Percentiles rank a stretch among this genome's conserved stretches.
Evolutionary conservation across 2,888 invertebrate genomes (phyloP).

Genomic region (Phalera bucephala): DNA sequence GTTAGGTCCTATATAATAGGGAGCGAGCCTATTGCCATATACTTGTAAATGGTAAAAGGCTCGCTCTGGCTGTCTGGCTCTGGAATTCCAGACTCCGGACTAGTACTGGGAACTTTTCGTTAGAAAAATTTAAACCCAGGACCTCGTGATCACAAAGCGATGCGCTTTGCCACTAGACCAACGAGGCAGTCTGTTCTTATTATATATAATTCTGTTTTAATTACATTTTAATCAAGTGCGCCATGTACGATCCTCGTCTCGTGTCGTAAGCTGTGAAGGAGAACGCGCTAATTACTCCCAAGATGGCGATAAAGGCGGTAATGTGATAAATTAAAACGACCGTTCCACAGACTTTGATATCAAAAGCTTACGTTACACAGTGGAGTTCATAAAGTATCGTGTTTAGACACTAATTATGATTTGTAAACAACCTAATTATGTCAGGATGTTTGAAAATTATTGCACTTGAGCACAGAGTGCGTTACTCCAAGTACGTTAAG

Average conservation of each 20-base stretch:
- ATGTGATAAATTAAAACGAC: slow-evolving; percentile 39
- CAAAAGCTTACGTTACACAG: slow-evolving; percentile 30
- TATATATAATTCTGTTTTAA: slow-evolving; percentile 25
- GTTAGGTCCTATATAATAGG: no score
- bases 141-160: no score
- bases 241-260: slow-evolving; percentile 13
- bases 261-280: slow-evolving; percentile 26
- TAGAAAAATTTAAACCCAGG: no score
- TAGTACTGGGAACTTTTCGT: no score
- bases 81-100: no score
- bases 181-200: no score
- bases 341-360: slow-evolving; percentile 39
- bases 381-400: slow-evolving; percentile 32
- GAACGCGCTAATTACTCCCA: slow-evolving; percentile 38
- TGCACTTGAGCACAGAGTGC: no score
- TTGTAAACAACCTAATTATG: slow-evolving; percentile 15
- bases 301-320: slow-evolving; percentile 37
- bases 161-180: no score
- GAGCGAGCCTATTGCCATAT: no score
- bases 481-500: no score
- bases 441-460: background rate
- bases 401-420: slow-evolving; percentile 30
- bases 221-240: slow-evolving; percentile 22
- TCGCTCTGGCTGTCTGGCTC: no score
- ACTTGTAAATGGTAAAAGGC: no score